Conservation (phyloP, 2,888 invertebrate genomes). For the Dicyrtoma fusca region DNA sequence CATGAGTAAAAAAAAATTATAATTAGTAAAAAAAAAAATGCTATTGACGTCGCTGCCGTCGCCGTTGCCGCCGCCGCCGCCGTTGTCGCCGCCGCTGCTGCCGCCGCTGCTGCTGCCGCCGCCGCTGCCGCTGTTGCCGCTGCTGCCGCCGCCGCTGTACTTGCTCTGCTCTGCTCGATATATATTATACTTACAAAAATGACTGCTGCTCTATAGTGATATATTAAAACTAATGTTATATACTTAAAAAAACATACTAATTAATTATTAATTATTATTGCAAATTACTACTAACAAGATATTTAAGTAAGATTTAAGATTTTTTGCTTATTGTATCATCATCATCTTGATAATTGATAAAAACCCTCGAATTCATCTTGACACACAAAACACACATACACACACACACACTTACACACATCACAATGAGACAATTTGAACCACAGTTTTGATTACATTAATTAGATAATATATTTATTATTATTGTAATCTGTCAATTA, state of each 20-base stretch:
- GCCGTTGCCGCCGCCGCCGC: slow-evolving; percentile 2
- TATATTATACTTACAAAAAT: slow-evolving; percentile 27
- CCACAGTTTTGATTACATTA: no score
- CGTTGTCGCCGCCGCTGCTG: neutral
- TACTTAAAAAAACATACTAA: neutral
- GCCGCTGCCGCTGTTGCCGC: slow-evolving; percentile 4
- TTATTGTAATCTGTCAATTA: no score
- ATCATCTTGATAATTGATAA: slow-evolving; percentile 1
- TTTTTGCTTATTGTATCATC: slow-evolving; percentile 17
- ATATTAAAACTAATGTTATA: slow-evolving; percentile 5
- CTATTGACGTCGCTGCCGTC: neutral
- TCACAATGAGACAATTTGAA: no score
- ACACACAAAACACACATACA: no score
- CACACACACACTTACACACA: no score
- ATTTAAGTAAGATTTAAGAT: slow-evolving; percentile 26
- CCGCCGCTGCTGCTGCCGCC: slow-evolving; percentile 20
- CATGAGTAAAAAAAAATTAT: slow-evolving; percentile 17
- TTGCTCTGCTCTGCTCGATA: slow-evolving; percentile 12
- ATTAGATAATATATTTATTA: no score
- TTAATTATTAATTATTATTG: slow-evolving; percentile 17
- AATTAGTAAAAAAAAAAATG: slow-evolving; percentile 7
- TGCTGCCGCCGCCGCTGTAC: slow-evolving; percentile 14
- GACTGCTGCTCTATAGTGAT: slow-evolving; percentile 38
- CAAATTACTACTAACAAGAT: slow-evolving; percentile 16
- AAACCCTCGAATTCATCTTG: no score